Conservation (phyloP, 2,797 vertebrate species). For the Mallotus villosus region DNA sequence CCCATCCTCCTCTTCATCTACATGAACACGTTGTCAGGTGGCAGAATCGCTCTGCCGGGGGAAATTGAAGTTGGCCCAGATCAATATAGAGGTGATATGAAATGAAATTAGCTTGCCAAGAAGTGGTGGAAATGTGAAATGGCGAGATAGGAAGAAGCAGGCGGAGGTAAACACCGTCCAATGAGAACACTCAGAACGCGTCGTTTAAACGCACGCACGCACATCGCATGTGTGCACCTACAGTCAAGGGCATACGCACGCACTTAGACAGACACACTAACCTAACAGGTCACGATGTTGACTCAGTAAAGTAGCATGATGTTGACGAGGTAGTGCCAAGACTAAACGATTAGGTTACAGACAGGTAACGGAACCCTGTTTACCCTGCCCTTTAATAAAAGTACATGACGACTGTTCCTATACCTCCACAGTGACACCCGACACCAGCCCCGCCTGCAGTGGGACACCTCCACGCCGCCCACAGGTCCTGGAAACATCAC, state of each 20-base stretch:
- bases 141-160: constrained; percentile 42
- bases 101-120: constrained; percentile 63
- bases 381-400: constrained; percentile 58
- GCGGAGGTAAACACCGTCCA: constrained; percentile 28
- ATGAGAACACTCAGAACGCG: constrained; percentile 22
- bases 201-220: background rate
- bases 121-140: constrained; percentile 59
- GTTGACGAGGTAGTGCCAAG: no score
- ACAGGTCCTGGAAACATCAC: constrained; percentile 49
- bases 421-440: constrained; percentile 58
- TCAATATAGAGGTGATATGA: constrained; percentile 70
- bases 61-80: constrained; percentile 67
- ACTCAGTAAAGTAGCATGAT: no score
- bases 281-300: background rate
- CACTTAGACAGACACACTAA: constrained; percentile 11
- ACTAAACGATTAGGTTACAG: background rate
- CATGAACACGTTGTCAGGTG: constrained; percentile 46
- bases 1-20: constrained; percentile 46
- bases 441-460: constrained; percentile 42
- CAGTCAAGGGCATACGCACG: background rate
- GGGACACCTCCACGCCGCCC: constrained; percentile 37
- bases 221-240: background rate
- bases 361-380: constrained; percentile 57
- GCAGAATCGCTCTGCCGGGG: constrained; percentile 39
- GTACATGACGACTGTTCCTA: constrained; percentile 53